phyloP scores from a whole-genome alignment of 2,888 invertebrate genomes.

The Exephanes ischioxanthus region DNA sequence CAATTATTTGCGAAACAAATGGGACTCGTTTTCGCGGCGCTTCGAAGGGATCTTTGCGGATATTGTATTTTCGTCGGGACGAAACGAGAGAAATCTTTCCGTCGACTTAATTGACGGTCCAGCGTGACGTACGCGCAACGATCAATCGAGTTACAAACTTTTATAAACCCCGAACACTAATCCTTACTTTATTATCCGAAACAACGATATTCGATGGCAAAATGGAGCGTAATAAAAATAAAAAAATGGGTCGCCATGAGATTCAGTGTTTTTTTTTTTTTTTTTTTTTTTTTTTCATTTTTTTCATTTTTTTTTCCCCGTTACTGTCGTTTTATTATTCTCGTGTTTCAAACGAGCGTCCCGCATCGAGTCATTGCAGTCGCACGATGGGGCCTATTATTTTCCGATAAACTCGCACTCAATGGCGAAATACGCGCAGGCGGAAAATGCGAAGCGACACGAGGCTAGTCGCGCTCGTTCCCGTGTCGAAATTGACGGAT shows the following conservation, averaged over 20 bases:
- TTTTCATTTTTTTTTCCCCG: not conserved
- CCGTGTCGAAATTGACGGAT: conserved; percentile 67
- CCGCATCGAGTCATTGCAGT: conserved; percentile 55
- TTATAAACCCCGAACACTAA: not conserved
- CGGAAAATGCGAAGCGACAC: conserved; percentile 62
- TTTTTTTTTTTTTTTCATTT: conserved; percentile 3
- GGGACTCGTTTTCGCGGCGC: conserved; percentile 64
- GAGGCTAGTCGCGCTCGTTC: conserved; percentile 28
- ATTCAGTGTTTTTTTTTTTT: conserved; percentile 10
- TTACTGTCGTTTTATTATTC: conserved; percentile 59
- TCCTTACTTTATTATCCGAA: not conserved
- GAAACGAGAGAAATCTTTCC: not conserved
- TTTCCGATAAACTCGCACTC: conserved; percentile 64
- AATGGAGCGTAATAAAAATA: not conserved
- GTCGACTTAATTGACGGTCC: conserved; percentile 35
- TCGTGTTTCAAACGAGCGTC: conserved; percentile 37
- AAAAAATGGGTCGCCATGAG: not conserved
- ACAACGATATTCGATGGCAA: conserved; percentile 1
- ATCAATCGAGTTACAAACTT: conserved; percentile 2
- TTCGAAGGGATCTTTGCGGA: not conserved
- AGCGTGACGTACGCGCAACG: not conserved
- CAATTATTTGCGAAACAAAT: conserved; percentile 77
- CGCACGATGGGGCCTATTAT: conserved; percentile 64
- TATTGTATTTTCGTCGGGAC: conserved; percentile 26
- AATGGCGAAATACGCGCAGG: conserved; percentile 33